phyloP scores from a whole-genome alignment of 2,113 vertebrate genomes.

The Pionites leucogaster region DNA sequence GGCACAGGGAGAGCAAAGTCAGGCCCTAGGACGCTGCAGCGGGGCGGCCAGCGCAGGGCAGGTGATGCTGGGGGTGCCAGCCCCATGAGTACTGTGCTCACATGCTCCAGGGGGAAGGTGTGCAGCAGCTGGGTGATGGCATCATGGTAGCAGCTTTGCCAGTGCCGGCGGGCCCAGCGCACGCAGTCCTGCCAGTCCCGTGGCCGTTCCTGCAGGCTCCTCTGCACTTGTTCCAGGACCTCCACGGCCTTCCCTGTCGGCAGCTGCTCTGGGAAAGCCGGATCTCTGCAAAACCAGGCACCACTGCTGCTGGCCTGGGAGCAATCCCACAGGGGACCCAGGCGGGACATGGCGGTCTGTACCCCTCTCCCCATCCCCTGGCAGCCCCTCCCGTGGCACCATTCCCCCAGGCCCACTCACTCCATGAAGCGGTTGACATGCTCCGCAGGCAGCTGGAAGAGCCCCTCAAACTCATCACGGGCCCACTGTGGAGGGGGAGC shows the following conservation, averaged over 20 bases:
- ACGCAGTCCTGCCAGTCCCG: slow-evolving; percentile 77
- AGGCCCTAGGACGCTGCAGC: background rate
- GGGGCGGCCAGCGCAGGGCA: accelerated
- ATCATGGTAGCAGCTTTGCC: slow-evolving; percentile 78
- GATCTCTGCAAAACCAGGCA: slow-evolving; percentile 65
- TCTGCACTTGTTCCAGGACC: slow-evolving; percentile 66
- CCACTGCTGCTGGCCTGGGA: background rate
- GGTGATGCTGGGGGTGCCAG: accelerated
- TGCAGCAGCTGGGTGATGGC: slow-evolving; percentile 78
- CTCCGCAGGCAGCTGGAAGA: slow-evolving; percentile 58
- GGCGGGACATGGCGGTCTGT: accelerated
- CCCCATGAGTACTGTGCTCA: background rate
- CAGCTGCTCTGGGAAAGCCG: slow-evolving; percentile 56
- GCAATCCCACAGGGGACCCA: accelerated
- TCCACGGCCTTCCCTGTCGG: slow-evolving; percentile 63
- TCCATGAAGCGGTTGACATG: slow-evolving; percentile 32
- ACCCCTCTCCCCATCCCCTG: background rate
- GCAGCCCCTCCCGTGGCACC: background rate
- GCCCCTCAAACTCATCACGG: slow-evolving; percentile 57
- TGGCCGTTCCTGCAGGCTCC: slow-evolving; percentile 66
- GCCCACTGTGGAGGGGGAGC: slow-evolving; percentile 28
- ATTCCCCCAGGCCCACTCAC: slow-evolving; percentile 29
- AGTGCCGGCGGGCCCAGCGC: slow-evolving; percentile 76
- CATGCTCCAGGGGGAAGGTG: slow-evolving; percentile 71
- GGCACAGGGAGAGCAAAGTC: background rate